Percentiles rank a stretch among this genome's conserved stretches.
Evolutionary conservation across 2,113 vertebrate species (phyloP).

Genomic region (Monopterus albus): DNA sequence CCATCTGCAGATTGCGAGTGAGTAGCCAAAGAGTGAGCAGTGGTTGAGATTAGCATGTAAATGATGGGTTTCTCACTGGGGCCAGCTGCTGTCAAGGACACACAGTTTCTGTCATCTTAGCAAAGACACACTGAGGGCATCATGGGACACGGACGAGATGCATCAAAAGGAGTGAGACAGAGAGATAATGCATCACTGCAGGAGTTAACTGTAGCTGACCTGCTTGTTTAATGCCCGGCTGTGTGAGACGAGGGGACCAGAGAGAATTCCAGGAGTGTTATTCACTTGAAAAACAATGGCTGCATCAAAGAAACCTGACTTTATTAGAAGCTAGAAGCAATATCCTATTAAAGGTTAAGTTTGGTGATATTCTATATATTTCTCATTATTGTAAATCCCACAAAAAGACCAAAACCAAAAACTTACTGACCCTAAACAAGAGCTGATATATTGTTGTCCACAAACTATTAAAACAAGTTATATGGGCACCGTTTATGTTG

Average conservation of each 20-base stretch:
- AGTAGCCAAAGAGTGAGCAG: conserved; percentile 58
- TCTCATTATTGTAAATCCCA: not conserved
- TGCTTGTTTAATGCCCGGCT: conserved; percentile 19
- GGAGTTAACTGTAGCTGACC: conserved; percentile 1
- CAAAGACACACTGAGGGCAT: conserved; percentile 35
- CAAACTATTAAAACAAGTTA: not conserved
- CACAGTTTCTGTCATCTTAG: conserved; percentile 58
- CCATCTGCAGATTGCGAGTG: conserved; percentile 48
- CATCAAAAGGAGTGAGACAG: conserved; percentile 19
- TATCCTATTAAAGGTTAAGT: no score
- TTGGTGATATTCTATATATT: not conserved
- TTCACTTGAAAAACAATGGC: not conserved
- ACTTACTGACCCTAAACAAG: no score
- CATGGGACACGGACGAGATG: not conserved
- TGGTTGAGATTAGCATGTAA: conserved; percentile 76
- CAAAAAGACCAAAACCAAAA: not conserved
- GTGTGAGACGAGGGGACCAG: not conserved
- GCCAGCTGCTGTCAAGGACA: conserved; percentile 78
- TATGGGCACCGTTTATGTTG: conserved; percentile 24
- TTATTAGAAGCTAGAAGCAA: not conserved
- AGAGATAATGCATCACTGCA: conserved; percentile 6
- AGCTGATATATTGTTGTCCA: not conserved
- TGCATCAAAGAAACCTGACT: not conserved
- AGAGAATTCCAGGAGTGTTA: not conserved
- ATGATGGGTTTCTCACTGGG: conserved; percentile 64